Base-by-base conservation (phyloP, 1,140 invertebrate species). In the Charaxes varanes region DNA sequence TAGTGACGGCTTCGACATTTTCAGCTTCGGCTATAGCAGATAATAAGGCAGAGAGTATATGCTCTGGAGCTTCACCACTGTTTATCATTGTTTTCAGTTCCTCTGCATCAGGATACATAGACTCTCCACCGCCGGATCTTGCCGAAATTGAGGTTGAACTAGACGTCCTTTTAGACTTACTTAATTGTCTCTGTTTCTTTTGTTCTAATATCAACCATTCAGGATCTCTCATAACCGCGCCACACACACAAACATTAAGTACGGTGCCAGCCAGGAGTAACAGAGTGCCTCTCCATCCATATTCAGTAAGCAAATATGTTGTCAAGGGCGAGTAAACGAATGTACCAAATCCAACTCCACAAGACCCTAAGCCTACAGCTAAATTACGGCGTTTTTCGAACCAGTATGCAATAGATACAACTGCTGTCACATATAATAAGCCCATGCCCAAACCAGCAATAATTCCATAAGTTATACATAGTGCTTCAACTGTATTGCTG, bases 361-460 rank as follows among this genome's bases (percentile, higher is more conserved):
- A 95, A 0, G 96, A 95, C 0, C 95, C 93, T 11, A 98, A 88
- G 1, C 97, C 95, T 3, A 96, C 97, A 5, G 97, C 97, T 35
- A 99, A 86, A 6, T 94, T 95, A 4, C 96, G 87, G 56, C 92
- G 92, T 59, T 94, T 94, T 53, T 99, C 97, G 71, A 99, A 99
- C 89, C 97, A 99, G 68, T 95, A 97, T 2, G 96, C 96, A 32
- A 99, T 97, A 19, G 90, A 92, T 1, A 98, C 96, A 1, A 96
- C 94, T 1, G 93, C 93, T 3, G 95, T 95, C 0, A 97, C 94
- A 65, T 94, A 95, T 34, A 93, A 90, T 17, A 97, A 77, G 3
- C 94, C 93, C 57, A 97, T 87, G 3, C 94, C 95, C 13, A 96
- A 84, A 2, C 95, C 95, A 15, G 94, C 91, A 36, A 97, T 87